Evolutionary conservation across 2,888 invertebrate genomes (phyloP), one percentile per base, ranked within the genome.

Genomic region (Chrysolina haemoptera): DNA sequence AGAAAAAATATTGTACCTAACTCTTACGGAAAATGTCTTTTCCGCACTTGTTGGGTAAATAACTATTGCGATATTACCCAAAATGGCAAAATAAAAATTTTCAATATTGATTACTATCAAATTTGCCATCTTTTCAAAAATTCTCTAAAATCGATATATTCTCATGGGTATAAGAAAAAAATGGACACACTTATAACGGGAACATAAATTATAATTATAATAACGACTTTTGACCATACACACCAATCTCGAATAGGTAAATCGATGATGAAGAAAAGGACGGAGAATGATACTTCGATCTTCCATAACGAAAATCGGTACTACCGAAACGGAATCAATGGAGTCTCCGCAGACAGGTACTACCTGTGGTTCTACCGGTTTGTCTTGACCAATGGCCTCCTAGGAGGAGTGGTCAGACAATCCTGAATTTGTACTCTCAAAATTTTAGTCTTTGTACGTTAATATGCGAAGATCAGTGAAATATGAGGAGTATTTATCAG

Each of bases 401-500:
- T 67, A 70, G 77, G 74, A 74, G 80, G 84, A 79, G 82, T 85
- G 86, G 82, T 85, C 81, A 78, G 27, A 68, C 69, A 70, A 76
- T 82, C 80, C 79, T 81, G 79, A 83, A 81, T 81, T 84, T 84
- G 84, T 85, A 83, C 79, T 82, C 82, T 81, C 82, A 83, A 85
- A 83, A 81, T 82, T 84, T 85, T 84, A 85, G 85, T 86, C 81
- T 82, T 81, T 82, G 82, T 82, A 81, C 83, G 86, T 84, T 85
- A 86, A 86, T 86, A 84, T 86, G 86, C 82, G 84, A 84, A 85
- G 85, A 86, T 84, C 83, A 82, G 84, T 85, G 83, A 85, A 85
- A 86, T 84, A 81, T 84, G 84, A 85, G 76, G 73, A 87, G 87
- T 86, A 87, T 84, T 88, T 88, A 88, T 86, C 88, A 84, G 85